phyloP scores from a whole-genome alignment of 1,140 invertebrate genomes.

The Cydia splendana region DNA sequence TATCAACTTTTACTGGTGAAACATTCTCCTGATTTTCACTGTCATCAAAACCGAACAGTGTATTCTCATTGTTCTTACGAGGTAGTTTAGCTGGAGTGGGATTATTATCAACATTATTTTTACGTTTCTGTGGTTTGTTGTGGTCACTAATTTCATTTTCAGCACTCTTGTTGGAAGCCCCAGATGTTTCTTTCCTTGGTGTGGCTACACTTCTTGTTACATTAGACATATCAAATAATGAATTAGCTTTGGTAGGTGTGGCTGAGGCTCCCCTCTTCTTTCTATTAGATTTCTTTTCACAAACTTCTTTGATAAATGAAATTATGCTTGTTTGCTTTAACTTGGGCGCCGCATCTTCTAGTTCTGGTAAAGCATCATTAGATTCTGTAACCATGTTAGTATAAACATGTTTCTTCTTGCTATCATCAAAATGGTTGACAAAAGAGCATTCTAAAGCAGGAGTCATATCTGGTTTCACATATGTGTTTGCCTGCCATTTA shows the following conservation, averaged over 20 bases:
- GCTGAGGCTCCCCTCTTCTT: conserved; percentile 51
- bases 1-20: conserved; percentile 56
- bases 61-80: conserved; percentile 53
- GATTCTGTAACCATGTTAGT: conserved; percentile 59
- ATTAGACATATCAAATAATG: conserved; percentile 51
- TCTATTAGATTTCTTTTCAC: conserved; percentile 61
- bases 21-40: conserved; percentile 62
- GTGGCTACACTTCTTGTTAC: conserved; percentile 38
- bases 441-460: conserved; percentile 72
- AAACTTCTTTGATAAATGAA: conserved; percentile 72
- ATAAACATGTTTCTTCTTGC: conserved; percentile 73
- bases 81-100: conserved; percentile 40
- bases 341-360: conserved; percentile 45
- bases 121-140: conserved; percentile 44
- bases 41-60: conserved; percentile 74
- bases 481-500: conserved; percentile 69
- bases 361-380: conserved; percentile 51
- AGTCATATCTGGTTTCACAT: conserved; percentile 74
- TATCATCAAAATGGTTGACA: conserved; percentile 57
- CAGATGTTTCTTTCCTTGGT: conserved; percentile 42
- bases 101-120: conserved; percentile 23
- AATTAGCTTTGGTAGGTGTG: conserved; percentile 59
- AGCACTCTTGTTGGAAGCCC: conserved; percentile 34
- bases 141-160: conserved; percentile 38
- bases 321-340: conserved; percentile 72